phyloP scores from a whole-genome alignment of 2,888 invertebrate genomes.

The Dryobota labecula region DNA sequence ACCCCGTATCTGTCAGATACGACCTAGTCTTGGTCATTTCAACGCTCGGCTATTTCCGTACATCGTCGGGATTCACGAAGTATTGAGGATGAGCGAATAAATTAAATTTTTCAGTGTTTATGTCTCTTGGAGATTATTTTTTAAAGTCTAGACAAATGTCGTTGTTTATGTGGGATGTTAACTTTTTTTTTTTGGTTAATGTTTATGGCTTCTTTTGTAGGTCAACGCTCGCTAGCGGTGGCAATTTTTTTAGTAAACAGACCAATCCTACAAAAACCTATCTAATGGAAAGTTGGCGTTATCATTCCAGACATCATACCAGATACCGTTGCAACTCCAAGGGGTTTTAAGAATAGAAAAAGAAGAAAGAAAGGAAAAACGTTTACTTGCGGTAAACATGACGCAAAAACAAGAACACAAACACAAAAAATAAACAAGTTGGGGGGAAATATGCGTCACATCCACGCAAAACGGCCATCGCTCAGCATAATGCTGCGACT shows the following conservation, averaged over 20 bases:
- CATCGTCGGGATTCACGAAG: slow-evolving; percentile 24
- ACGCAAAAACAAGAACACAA: too few relatives aligned
- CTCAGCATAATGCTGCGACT: too few relatives aligned
- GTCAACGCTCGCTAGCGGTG: slow-evolving; percentile 2
- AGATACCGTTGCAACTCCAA: background rate
- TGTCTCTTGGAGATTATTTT: slow-evolving; percentile 5
- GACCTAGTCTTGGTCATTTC: slow-evolving; percentile 50
- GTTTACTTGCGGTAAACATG: too few relatives aligned
- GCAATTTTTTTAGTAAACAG: background rate
- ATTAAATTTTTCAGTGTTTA: slow-evolving; percentile 28
- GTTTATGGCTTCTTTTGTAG: background rate
- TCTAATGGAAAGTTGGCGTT: background rate
- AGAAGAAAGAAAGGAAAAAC: too few relatives aligned
- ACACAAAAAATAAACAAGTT: too few relatives aligned
- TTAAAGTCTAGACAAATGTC: slow-evolving; percentile 35
- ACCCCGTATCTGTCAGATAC: slow-evolving; percentile 24
- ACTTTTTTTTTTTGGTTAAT: background rate
- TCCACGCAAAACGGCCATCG: too few relatives aligned
- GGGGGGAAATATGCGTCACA: too few relatives aligned
- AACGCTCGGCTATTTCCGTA: slow-evolving; percentile 51
- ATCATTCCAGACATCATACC: too few relatives aligned
- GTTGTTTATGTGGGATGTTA: slow-evolving; percentile 15
- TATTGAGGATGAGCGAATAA: slow-evolving; percentile 29
- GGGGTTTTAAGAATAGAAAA: too few relatives aligned
- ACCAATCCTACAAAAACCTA: background rate